These are phyloP conservation scores for Bombus terrestris DNA, from an alignment of 1,140 invertebrate genomes.

Conservation along the genomic window DNA sequence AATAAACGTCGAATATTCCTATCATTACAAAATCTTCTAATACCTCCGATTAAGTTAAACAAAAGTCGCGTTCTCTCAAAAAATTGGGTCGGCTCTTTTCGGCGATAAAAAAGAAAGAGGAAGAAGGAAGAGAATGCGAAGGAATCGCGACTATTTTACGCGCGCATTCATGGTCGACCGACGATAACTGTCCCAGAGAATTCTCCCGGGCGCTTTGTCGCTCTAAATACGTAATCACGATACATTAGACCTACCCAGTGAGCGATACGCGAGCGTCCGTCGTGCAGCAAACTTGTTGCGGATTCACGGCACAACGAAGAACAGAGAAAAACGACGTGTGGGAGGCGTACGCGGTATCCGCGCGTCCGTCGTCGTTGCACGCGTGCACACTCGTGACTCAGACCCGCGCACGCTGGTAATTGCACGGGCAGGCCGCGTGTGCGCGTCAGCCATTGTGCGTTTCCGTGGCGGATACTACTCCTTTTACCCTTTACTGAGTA, in stretches of 20 bases:
- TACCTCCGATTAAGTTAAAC: background rate
- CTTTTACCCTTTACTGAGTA: slow-evolving; percentile 63
- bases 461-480: slow-evolving; percentile 65
- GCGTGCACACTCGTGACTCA: slow-evolving; percentile 49
- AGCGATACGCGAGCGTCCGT: slow-evolving; percentile 55
- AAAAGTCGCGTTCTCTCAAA: background rate
- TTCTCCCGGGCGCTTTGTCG: slow-evolving; percentile 39
- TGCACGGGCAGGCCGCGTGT: slow-evolving; percentile 55
- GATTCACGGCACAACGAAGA: slow-evolving; percentile 30
- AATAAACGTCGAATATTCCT: too few species aligned
- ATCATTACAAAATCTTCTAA: too few species aligned
- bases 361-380: slow-evolving; percentile 32
- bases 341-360: slow-evolving; percentile 32
- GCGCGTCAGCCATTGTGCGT: slow-evolving; percentile 62
- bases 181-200: slow-evolving; percentile 36
- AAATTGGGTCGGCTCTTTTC: background rate
- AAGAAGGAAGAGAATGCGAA: background rate
- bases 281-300: slow-evolving; percentile 61
- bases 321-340: slow-evolving; percentile 47
- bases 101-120: background rate
- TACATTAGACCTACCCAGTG: slow-evolving; percentile 48
- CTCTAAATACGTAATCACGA: slow-evolving; percentile 55
- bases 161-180: slow-evolving; percentile 9
- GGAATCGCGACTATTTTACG: slow-evolving; percentile 8
- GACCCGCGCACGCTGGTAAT: slow-evolving; percentile 46